Evolutionary conservation across 2,113 vertebrate species (phyloP), one percentile per base, ranked within the genome.

Genomic region (Camarhynchus parvulus): DNA sequence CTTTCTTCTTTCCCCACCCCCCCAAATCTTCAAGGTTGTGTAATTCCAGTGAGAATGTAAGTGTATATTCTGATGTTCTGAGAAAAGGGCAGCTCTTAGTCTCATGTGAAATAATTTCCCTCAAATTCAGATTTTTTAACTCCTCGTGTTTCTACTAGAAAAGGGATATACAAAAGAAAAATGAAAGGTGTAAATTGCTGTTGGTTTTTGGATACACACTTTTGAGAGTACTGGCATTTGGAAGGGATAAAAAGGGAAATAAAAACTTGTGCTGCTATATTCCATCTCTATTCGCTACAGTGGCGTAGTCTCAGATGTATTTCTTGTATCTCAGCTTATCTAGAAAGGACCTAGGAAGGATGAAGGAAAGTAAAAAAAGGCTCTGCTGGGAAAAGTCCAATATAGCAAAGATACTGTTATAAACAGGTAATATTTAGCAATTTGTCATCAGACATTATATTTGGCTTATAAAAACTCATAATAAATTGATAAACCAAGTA

Each of bases 401-500:
- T 80, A 66, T 19, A 55, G 46, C 31, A 91, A 89, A 87, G 80
- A 47, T 42, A 83, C 17, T 39, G 42, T 69, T 91, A 64, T 15
- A 64, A 89, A 12, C 5, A 3, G 23, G 50, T 77, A 80, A 59
- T 70, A 85, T 63, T 85, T 70, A 91, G 59, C 67, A 55, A 20
- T 94, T 91, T 85, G 31, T 91, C n/a, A 53, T 79, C 46, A 83
- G 78, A 42, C 10, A 58, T 66, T 56, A 22, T 76, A 66, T 66
- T 58, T 4, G 19, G 9, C 55, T 85, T 68, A 66, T 72, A 67
- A 89, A 66, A 83, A 27, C 46, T 80, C 75, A 50, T 67, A 83
- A 87, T 66, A 80, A 79, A 76, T 78, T 91, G 63, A 86, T 74
- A 88, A 90, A 44, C 37, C 35, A 47, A 33, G 10, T 77, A 63